Evolutionary conservation across 2,113 vertebrate genomes (phyloP).

Genomic region (Telmatochromis brachygnathus): DNA sequence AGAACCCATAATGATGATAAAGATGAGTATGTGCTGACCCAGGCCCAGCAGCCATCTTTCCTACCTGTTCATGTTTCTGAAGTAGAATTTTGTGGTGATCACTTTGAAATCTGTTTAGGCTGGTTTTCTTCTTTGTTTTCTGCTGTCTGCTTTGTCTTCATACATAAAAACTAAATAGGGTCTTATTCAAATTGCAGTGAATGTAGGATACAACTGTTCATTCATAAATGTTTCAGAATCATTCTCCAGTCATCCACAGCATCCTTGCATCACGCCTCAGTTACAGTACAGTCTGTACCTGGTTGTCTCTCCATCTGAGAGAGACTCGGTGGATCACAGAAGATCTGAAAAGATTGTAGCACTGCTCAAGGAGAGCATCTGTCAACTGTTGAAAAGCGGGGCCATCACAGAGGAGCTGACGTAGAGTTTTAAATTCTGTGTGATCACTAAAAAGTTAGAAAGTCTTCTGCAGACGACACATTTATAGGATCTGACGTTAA

Average conservation of each 20-base stretch:
- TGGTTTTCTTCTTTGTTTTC: neutral
- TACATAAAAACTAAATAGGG: neutral
- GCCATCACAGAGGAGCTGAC: neutral
- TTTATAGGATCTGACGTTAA: neutral
- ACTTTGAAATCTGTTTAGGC: neutral
- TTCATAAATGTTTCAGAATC: neutral
- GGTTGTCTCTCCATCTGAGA: neutral
- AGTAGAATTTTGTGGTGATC: neutral
- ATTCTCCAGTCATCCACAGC: too few species aligned
- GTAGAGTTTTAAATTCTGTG: neutral
- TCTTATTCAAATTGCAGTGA: neutral
- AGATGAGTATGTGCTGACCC: neutral
- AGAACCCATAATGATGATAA: neutral
- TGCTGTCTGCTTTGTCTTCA: neutral
- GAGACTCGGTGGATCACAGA: neutral
- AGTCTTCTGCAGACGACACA: accelerated
- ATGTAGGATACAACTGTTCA: neutral
- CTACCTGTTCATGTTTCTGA: neutral
- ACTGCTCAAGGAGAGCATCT: neutral
- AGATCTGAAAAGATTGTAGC: too few species aligned
- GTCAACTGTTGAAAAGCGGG: neutral
- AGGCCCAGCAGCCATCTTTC: neutral
- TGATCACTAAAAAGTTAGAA: neutral
- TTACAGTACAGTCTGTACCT: neutral
- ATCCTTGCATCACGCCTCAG: neutral